Conservation (phyloP, 2,888 invertebrate genomes). For the Lasioglossum oenotherae region DNA sequence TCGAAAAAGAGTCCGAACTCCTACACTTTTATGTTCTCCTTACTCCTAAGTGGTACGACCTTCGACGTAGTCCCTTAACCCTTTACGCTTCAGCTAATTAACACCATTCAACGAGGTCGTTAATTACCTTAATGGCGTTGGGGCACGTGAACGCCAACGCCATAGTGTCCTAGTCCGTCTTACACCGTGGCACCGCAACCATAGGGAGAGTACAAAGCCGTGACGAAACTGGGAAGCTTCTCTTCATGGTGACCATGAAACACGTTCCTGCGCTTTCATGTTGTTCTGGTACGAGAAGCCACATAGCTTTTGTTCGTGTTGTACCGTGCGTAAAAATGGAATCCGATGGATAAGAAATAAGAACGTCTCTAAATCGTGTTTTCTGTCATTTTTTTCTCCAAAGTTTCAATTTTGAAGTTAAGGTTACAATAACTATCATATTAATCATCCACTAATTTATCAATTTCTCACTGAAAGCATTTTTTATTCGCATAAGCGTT, state of each 20-base stretch:
- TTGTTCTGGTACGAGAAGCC: slow-evolving; percentile 64
- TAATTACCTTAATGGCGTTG: slow-evolving; percentile 38
- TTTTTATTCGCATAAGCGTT: not conserved
- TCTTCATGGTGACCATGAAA: slow-evolving; percentile 42
- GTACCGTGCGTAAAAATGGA: slow-evolving; percentile 34
- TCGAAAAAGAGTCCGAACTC: slow-evolving; percentile 44
- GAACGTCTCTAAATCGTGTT: not conserved
- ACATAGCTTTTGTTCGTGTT: slow-evolving; percentile 71
- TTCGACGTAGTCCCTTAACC: slow-evolving; percentile 75
- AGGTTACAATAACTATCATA: not conserved
- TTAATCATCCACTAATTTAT: not conserved
- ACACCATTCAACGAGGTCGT: slow-evolving; percentile 15
- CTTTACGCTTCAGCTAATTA: slow-evolving; percentile 61
- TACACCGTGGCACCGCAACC: not conserved
- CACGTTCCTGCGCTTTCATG: slow-evolving; percentile 41
- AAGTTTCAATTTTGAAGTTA: not conserved
- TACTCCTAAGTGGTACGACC: slow-evolving; percentile 74
- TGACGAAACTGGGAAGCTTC: slow-evolving; percentile 8
- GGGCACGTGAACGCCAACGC: not conserved
- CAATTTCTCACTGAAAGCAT: not conserved
- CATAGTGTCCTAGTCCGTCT: not conserved
- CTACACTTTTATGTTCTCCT: slow-evolving; percentile 70
- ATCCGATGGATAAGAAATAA: not conserved
- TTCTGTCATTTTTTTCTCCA: not conserved
- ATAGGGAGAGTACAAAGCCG: not conserved